Evolutionary conservation across 1,140 invertebrate genomes (phyloP), one percentile per base, ranked within the genome.

Genomic region (Drosophila gunungcola): DNA sequence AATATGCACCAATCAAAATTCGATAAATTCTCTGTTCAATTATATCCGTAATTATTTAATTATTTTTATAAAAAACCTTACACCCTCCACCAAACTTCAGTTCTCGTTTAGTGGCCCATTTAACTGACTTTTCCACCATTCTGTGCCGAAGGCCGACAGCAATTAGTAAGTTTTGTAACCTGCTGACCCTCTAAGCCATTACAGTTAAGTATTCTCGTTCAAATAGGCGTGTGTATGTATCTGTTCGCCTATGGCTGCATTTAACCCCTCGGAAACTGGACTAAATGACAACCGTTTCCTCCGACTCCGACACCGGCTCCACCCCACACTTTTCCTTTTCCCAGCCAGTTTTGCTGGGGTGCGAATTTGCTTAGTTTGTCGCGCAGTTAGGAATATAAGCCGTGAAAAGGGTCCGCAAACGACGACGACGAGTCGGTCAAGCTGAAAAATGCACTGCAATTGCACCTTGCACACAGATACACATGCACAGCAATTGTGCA

Each of bases 391-490:
- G 62, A 56, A 58, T 57, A 58, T 57, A 43, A 38, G 68, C 68
- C 57, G 68, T 52, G 45, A 60, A 64, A 73, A 78, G 60, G 75
- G 76, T 79, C 77, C 41, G 38, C 51, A 38, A 34, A 38, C 42
- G 51, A 41, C 48, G 62, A 46, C 51, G 54, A 57, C 68, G 85
- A 90, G 76, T 89, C 85, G 84, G 85, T 90, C 85, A 89, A 89
- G 85, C 84, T 90, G 84, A 89, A 89, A 89, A 89, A 84, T 88
- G 55, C 69, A 65, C 73, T 88, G 84, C 84, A 89, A 88, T 89
- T 88, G 84, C 84, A 88, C 84, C 84, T 88, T 83, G 80, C 54
- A 80, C 61, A 74, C 36, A 73, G 39, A 61, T 39, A 81, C 49
- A 57, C 45, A 70, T 16, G 36, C 6, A 45, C 29, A 45, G 34